Percentiles rank a stretch among this genome's conserved stretches.
Conservation (phyloP, 1,140 invertebrate species). For the Calliphora vicina region DNA sequence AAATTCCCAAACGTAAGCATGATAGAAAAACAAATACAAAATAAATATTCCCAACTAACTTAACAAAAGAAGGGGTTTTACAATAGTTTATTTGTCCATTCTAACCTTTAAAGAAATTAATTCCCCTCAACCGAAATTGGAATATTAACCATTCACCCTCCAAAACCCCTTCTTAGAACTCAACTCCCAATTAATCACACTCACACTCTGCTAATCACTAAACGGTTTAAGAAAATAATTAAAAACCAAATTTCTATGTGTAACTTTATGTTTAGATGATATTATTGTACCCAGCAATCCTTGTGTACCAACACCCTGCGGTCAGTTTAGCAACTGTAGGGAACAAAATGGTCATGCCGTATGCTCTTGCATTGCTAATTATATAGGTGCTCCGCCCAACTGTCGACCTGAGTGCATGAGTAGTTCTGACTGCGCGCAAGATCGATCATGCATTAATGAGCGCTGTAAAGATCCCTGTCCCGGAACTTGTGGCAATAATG, state of each 20-base stretch:
- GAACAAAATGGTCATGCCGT: conserved; percentile 72
- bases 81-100: not conserved
- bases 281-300: conserved; percentile 66
- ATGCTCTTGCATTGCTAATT: conserved; percentile 74
- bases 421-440: conserved; percentile 76
- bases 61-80: conserved; percentile 37
- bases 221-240: conserved; percentile 9
- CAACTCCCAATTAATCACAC: conserved; percentile 39
- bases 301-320: conserved; percentile 74
- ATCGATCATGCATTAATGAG: conserved; percentile 75
- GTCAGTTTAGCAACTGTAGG: conserved; percentile 75
- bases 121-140: not conserved
- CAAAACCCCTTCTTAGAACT: not conserved
- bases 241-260: not conserved
- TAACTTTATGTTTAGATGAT: conserved; percentile 50
- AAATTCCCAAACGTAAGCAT: conserved; percentile 48
- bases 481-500: conserved; percentile 77
- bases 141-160: not conserved
- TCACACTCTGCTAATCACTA: not conserved
- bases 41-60: not conserved
- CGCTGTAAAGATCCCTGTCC: conserved; percentile 81
- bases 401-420: conserved; percentile 80
- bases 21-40: not conserved
- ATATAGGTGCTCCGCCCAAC: conserved; percentile 74
- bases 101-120: not conserved